Evolutionary conservation across 2,888 invertebrate genomes (phyloP).

Genomic region (Trichogramma evanescens): DNA sequence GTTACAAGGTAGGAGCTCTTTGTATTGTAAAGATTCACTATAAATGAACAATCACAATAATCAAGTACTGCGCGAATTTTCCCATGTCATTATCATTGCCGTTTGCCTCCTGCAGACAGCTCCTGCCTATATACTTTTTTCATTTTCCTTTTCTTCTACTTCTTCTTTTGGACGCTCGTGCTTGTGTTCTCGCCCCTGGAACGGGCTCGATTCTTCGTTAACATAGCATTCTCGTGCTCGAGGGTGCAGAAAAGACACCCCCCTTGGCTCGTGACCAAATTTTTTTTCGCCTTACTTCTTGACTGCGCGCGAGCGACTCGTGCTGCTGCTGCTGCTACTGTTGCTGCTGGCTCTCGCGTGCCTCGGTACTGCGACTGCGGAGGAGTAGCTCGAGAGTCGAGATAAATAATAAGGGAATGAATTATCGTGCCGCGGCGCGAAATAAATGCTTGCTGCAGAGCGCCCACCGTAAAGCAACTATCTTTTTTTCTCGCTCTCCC

Average conservation of each 20-base stretch:
- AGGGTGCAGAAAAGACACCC: slow-evolving; percentile 14
- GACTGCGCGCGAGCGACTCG: slow-evolving; percentile 21
- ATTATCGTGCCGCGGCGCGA: slow-evolving; percentile 33
- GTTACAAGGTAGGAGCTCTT: too few relatives aligned
- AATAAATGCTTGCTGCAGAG: slow-evolving; percentile 27
- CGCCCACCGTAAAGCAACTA: too few relatives aligned
- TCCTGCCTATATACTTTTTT: slow-evolving; percentile 2
- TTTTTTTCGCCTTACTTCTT: slow-evolving; percentile 18
- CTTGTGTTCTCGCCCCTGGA: neutral
- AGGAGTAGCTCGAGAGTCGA: slow-evolving; percentile 18
- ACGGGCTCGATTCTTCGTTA: neutral
- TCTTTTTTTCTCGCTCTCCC: too few relatives aligned
- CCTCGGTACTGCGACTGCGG: too few relatives aligned
- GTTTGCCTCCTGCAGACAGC: neutral
- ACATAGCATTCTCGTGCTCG: slow-evolving; percentile 3
- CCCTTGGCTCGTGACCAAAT: neutral
- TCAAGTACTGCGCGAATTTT: slow-evolving; percentile 32
- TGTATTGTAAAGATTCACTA: too few relatives aligned
- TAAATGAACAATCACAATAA: slow-evolving; percentile 39
- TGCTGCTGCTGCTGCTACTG: too few relatives aligned
- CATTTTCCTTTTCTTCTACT: slow-evolving; percentile 17
- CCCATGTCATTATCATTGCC: slow-evolving; percentile 19
- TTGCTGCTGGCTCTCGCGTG: too few relatives aligned
- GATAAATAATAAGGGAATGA: slow-evolving; percentile 42
- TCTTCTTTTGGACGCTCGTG: slow-evolving; percentile 8